Conservation (phyloP, 53 echinoderm and acorn worm species). For the Glandiceps talaboti region DNA sequence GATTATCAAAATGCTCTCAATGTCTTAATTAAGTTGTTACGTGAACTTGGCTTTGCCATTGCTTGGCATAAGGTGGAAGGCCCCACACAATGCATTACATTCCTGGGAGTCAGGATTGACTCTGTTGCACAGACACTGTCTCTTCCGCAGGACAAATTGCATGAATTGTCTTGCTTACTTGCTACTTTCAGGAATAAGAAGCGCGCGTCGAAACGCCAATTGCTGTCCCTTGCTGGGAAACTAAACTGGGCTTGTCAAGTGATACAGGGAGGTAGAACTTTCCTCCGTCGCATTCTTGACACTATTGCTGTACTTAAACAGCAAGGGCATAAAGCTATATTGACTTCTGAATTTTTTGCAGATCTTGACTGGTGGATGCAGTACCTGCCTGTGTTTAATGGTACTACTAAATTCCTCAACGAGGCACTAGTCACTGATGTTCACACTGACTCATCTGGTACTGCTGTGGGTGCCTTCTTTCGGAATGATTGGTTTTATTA, state of each 20-base stretch:
- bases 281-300: neutral
- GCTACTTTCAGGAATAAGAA: neutral
- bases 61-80: slow-evolving; percentile 10
- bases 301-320: neutral
- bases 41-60: neutral
- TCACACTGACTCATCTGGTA: neutral
- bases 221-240: neutral
- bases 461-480: slow-evolving; percentile 3
- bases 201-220: neutral
- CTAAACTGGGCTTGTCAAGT: neutral
- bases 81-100: neutral
- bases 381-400: slow-evolving; percentile 4
- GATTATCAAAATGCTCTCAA: too few species aligned
- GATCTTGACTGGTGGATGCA: slow-evolving; percentile 7
- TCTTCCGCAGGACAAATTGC: neutral
- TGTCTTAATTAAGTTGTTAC: too few species aligned
- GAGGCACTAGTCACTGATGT: neutral
- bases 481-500: slow-evolving; percentile 7
- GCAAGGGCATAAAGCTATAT: neutral
- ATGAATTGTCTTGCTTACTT: neutral
- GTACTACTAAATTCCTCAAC: neutral
- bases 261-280: neutral
- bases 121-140: neutral
- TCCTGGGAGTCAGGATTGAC: neutral
- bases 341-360: neutral